Conservation (phyloP, 2,113 vertebrate genomes). For the Phyllopteryx taeniolatus region DNA sequence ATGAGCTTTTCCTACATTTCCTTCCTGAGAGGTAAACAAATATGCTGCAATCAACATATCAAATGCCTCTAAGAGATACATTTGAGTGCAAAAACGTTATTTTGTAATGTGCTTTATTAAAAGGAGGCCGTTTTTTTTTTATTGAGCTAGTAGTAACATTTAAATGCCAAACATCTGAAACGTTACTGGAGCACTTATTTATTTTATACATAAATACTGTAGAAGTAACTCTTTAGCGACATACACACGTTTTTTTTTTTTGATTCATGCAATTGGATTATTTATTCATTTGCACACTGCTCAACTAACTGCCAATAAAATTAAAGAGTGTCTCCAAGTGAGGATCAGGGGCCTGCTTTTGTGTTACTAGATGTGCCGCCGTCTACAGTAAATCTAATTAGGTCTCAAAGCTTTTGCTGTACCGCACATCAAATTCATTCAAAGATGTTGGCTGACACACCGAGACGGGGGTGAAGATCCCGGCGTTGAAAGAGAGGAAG, state of each 20-base stretch:
- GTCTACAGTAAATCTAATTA: constrained; percentile 38
- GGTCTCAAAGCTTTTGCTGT: constrained; percentile 22
- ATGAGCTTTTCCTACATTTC: too few species aligned
- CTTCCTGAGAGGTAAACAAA: too few species aligned
- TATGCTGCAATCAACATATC: not conserved
- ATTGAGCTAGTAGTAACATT: not conserved
- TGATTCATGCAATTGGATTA: constrained; percentile 8
- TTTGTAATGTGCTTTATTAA: not conserved
- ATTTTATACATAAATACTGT: not conserved
- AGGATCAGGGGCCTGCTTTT: constrained; percentile 1
- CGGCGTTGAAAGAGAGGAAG: constrained; percentile 21
- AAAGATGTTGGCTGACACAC: constrained; percentile 46
- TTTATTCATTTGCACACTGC: not conserved
- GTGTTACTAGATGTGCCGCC: constrained; percentile 23
- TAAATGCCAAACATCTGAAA: not conserved
- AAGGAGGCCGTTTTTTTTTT: not conserved
- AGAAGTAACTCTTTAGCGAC: not conserved
- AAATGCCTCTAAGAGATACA: not conserved
- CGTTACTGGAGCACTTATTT: not conserved
- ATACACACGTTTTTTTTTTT: not conserved
- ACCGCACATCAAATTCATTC: constrained; percentile 8
- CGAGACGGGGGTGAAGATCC: constrained; percentile 26
- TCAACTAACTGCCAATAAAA: not conserved
- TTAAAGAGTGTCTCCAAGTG: not conserved
- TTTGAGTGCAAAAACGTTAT: not conserved